phyloP scores from a whole-genome alignment of 2,797 vertebrate genomes.

The Spondyliosoma cantharus region DNA sequence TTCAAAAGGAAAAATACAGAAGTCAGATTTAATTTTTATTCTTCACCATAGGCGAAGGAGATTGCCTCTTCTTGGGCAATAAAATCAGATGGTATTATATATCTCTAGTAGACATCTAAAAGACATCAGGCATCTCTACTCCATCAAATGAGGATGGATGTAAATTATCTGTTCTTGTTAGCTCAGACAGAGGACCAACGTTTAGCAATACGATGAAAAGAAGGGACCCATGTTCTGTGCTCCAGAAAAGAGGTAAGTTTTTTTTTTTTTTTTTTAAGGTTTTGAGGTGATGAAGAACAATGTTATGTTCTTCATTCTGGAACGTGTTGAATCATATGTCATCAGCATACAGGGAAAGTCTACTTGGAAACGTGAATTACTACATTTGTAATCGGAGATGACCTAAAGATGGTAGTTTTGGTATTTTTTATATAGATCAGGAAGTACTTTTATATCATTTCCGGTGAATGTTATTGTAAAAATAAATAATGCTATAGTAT shows the following conservation, averaged over 20 bases:
- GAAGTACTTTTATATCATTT: background rate
- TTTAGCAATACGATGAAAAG: background rate
- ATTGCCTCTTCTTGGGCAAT: fast-evolving
- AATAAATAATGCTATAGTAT: background rate
- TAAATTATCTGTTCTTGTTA: background rate
- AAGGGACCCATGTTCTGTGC: background rate
- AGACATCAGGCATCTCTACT: background rate
- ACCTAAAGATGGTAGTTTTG: background rate
- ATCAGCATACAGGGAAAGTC: slow-evolving; percentile 1
- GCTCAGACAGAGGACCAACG: background rate
- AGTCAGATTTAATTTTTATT: background rate
- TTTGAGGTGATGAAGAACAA: background rate
- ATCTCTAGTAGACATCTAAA: background rate
- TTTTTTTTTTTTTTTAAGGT: background rate
- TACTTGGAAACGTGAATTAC: background rate
- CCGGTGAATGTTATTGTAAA: background rate
- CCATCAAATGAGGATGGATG: background rate
- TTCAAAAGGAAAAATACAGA: background rate
- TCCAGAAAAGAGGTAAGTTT: slow-evolving; percentile 29
- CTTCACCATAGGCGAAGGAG: background rate
- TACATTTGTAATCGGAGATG: no score
- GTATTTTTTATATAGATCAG: background rate
- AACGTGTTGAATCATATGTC: background rate
- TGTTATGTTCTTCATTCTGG: background rate
- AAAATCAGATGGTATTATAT: background rate